Conservation (phyloP, 2,888 invertebrate species). For the Cantharis rustica region DNA sequence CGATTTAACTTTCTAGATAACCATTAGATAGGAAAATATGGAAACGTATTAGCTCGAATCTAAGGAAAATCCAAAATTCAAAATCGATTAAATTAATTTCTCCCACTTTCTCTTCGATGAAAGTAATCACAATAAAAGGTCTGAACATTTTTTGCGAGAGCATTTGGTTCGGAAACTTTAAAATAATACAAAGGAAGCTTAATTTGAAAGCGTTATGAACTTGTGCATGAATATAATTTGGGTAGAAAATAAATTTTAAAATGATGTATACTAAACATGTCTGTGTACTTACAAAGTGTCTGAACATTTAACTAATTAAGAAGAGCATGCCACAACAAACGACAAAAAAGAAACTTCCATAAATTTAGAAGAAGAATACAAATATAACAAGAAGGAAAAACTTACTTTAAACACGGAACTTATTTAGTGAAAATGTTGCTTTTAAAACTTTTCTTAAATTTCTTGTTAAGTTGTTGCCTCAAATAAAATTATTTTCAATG, state of each 20-base stretch:
- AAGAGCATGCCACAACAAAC: slow-evolving; percentile 17
- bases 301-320: slow-evolving; percentile 18
- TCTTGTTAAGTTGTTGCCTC: background rate
- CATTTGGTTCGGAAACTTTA: background rate
- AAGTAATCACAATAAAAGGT: background rate
- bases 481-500: background rate
- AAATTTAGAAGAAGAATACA: slow-evolving; percentile 23
- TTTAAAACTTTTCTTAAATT: background rate
- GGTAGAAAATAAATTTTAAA: background rate
- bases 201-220: background rate
- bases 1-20: too few species aligned
- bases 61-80: too few species aligned
- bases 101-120: background rate
- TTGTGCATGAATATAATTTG: background rate
- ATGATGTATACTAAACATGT: slow-evolving; percentile 1
- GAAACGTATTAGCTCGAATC: too few species aligned
- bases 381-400: slow-evolving; percentile 9
- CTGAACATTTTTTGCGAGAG: background rate
- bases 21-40: too few species aligned
- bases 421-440: slow-evolving; percentile 20
- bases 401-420: slow-evolving; percentile 18
- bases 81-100: too few species aligned
- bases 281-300: slow-evolving; percentile 10
- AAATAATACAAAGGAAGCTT: background rate
- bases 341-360: slow-evolving; percentile 19